phyloP scores from a whole-genome alignment of 2,888 invertebrate genomes.

The Cheilosia grossa region DNA sequence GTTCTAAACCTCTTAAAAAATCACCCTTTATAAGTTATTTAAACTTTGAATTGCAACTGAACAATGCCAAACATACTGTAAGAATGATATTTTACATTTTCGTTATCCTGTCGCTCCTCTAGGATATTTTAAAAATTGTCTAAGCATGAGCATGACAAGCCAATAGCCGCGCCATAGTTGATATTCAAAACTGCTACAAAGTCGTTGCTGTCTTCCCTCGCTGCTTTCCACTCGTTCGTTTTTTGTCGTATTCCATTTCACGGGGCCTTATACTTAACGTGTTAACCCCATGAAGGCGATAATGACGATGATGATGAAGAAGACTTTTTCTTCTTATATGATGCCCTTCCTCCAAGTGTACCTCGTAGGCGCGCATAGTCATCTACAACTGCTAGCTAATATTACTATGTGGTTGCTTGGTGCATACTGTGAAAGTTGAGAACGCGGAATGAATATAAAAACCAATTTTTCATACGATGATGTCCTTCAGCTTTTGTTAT shows the following conservation, averaged over 20 bases:
- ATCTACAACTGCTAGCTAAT: slow-evolving; percentile 7
- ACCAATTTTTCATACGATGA: slow-evolving; percentile 22
- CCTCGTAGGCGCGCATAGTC: slow-evolving; percentile 10
- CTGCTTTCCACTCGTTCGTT: background rate
- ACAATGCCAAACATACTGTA: slow-evolving; percentile 13
- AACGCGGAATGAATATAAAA: slow-evolving; percentile 38
- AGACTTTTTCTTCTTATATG: slow-evolving; percentile 2
- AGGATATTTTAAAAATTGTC: slow-evolving; percentile 21
- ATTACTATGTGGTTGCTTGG: background rate
- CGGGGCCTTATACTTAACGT: slow-evolving; percentile 14
- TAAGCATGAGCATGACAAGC: slow-evolving; percentile 32
- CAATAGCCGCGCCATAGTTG: slow-evolving; percentile 32
- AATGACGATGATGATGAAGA: slow-evolving; percentile 24
- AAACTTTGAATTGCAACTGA: background rate
- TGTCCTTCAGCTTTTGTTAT: slow-evolving; percentile 24
- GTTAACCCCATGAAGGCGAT: slow-evolving; percentile 25
- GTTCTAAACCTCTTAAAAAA: too few relatives aligned
- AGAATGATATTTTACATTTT: background rate
- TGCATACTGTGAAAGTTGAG: slow-evolving; percentile 19
- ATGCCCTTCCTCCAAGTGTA: slow-evolving; percentile 24
- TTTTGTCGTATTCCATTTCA: background rate
- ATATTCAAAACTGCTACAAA: slow-evolving; percentile 34
- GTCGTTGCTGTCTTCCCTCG: background rate
- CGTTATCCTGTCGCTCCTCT: background rate
- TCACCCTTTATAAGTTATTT: too few relatives aligned